These are phyloP conservation scores for Astreopora myriophthalma DNA, from an alignment of 64 coral and sea anemone species.

Conservation along the genomic window DNA sequence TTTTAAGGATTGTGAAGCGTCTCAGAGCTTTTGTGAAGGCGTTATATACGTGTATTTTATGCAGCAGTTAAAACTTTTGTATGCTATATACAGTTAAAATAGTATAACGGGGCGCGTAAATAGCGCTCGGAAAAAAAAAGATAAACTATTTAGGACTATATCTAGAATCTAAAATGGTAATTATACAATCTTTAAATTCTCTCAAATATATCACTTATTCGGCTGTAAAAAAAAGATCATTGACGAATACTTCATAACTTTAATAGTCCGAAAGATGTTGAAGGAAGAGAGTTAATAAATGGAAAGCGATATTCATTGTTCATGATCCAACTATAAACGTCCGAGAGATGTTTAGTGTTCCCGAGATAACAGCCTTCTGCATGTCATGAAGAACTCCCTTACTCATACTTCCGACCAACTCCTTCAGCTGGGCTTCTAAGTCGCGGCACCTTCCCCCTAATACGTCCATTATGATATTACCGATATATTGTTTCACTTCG, in stretches of 20 bases:
- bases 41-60: too few species aligned
- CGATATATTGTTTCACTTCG: slow-evolving; percentile 32
- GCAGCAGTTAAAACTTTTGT: background rate
- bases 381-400: slow-evolving; percentile 37
- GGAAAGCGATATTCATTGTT: too few species aligned
- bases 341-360: slow-evolving; percentile 13
- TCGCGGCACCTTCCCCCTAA: slow-evolving; percentile 6
- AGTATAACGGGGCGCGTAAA: too few species aligned
- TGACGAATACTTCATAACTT: background rate
- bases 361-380: background rate
- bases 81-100: background rate
- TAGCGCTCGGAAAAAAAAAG: background rate
- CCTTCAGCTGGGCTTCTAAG: slow-evolving; percentile 15
- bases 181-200: background rate
- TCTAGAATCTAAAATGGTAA: background rate
- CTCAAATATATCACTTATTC: background rate
- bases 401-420: slow-evolving; percentile 29
- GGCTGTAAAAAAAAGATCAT: background rate
- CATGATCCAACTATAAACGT: background rate
- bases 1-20: too few species aligned
- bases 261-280: background rate
- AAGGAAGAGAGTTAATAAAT: background rate
- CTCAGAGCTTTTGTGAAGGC: too few species aligned
- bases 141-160: background rate
- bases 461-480: slow-evolving; percentile 37